Percentiles rank a stretch among this genome's conserved stretches.
phyloP scores from a whole-genome alignment of 2,888 invertebrate genomes.

The Amphipoea oculea region DNA sequence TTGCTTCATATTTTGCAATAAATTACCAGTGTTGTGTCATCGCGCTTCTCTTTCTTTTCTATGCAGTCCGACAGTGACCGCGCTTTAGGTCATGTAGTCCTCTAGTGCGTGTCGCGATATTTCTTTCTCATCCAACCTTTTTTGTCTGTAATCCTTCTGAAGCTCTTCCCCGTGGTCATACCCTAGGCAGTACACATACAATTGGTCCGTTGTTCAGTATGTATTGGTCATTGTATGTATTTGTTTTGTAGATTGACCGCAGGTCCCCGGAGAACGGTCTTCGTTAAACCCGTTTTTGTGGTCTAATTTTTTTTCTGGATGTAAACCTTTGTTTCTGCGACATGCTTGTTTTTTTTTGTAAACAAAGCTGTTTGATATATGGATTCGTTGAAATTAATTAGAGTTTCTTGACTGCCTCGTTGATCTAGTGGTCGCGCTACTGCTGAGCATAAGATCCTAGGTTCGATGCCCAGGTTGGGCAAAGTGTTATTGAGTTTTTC shows the following conservation, averaged over 20 bases:
- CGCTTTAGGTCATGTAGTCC: no score
- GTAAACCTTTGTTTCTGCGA: background rate
- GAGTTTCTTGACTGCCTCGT: background rate
- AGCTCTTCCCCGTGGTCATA: background rate
- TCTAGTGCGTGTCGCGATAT: no score
- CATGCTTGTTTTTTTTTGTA: constrained; percentile 1
- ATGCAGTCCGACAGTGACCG: no score
- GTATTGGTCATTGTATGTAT: constrained; percentile 36
- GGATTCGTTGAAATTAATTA: background rate
- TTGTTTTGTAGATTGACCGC: constrained; percentile 12
- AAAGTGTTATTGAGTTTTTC: background rate
- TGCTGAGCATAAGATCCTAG: background rate
- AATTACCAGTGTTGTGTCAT: no score
- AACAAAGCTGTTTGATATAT: background rate
- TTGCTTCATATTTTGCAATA: no score
- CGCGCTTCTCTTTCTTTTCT: no score
- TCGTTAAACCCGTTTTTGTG: constrained; percentile 22
- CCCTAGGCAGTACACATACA: constrained; percentile 8
- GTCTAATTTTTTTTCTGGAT: constrained; percentile 8
- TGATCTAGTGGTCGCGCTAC: background rate
- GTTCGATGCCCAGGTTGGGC: background rate
- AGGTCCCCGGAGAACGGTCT: constrained; percentile 7
- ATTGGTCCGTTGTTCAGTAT: constrained; percentile 8
- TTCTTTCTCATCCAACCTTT: background rate
- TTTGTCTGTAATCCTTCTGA: constrained; percentile 12